A percentile compares a stretch with the other conserved stretches of the same genome.
Conservation (phyloP, 53 echinoderm and acorn worm species). For the Zoroaster sp. region DNA sequence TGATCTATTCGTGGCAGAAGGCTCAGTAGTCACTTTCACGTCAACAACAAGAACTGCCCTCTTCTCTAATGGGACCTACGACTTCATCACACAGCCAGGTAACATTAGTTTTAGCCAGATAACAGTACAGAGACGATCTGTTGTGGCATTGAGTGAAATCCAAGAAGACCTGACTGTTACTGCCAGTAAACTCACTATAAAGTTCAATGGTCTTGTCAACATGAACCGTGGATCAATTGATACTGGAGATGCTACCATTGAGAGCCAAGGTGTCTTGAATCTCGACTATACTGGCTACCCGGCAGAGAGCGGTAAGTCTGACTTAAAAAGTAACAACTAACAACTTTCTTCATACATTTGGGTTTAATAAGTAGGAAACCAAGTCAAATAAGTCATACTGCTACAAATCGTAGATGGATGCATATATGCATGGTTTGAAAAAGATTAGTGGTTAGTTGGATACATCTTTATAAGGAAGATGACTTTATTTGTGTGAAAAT, state of each 20-base stretch:
- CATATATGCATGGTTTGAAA: background rate
- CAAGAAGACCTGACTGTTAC: constrained; percentile 77
- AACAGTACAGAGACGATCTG: constrained; percentile 77
- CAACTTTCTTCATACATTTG: no score
- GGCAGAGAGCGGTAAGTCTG: constrained; percentile 52
- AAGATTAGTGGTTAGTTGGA: no score
- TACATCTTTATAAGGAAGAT: no score
- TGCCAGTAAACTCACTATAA: constrained; percentile 67
- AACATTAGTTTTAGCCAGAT: constrained; percentile 87
- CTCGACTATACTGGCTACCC: constrained; percentile 78
- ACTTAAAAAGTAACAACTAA: no score
- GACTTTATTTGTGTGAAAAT: no score
- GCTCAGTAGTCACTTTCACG: constrained; percentile 69
- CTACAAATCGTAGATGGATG: background rate
- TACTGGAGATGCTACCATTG: constrained; percentile 78
- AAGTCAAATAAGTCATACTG: background rate
- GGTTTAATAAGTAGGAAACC: background rate
- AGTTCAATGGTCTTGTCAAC: constrained; percentile 76
- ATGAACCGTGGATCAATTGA: constrained; percentile 87
- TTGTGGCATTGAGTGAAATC: constrained; percentile 66
- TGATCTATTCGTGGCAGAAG: constrained; percentile 72
- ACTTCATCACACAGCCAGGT: constrained; percentile 72
- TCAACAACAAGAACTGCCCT: constrained; percentile 85
- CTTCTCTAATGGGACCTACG: constrained; percentile 75
- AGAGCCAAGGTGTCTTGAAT: constrained; percentile 78